These are phyloP conservation scores for Chunga burmeisteri DNA, from an alignment of 2,113 vertebrate genomes.

Conservation along the genomic window DNA sequence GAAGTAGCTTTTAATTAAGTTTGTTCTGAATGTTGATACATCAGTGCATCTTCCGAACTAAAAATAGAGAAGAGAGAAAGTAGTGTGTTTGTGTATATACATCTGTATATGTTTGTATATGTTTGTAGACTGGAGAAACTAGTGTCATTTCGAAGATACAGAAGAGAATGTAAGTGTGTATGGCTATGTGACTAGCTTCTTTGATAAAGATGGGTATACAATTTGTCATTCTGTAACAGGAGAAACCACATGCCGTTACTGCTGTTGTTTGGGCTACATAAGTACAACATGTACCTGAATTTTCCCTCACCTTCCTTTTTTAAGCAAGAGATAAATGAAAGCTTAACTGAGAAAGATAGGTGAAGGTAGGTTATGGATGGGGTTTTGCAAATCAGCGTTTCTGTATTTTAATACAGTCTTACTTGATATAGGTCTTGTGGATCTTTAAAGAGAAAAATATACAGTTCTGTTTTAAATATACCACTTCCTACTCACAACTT, in stretches of 20 bases:
- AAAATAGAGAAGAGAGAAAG: not conserved
- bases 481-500: not conserved
- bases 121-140: not conserved
- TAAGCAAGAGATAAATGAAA: not conserved
- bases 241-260: not conserved
- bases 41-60: not conserved
- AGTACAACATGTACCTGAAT: not conserved
- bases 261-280: not conserved
- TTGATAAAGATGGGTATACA: not conserved
- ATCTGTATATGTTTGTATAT: not conserved
- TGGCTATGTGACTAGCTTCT: not conserved
- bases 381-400: not conserved
- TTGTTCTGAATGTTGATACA: not conserved
- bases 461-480: not conserved
- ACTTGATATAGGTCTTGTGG: not conserved
- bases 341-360: not conserved
- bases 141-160: not conserved
- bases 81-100: not conserved
- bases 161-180: not conserved
- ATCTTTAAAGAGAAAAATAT: not conserved
- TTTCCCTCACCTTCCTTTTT: not conserved
- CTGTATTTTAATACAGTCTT: not conserved
- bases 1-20: not conserved
- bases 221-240: not conserved
- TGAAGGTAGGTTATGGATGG: not conserved